Evolutionary conservation across 2,888 invertebrate species (phyloP), one percentile per base, ranked within the genome.

Genomic region (Chromoteleia sp.): DNA sequence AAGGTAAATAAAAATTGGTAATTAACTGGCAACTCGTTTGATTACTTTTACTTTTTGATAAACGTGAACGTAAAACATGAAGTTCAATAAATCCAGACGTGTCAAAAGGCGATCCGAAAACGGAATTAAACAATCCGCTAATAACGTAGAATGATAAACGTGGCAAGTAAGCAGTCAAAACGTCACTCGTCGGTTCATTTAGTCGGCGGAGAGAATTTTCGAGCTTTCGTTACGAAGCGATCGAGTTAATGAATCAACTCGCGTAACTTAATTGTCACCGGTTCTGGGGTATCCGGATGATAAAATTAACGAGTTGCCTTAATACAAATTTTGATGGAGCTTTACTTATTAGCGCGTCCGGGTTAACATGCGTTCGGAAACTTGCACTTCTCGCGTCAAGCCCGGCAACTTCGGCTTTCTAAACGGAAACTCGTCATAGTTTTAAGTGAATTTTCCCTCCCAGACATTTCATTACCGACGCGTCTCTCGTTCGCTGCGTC

Each of bases 241-340:
- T 52, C 29, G 56, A 61, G 29, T 61, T 50, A 56, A 33, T 68
- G 54, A 52, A 61, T 61, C 41, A 39, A 33, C 36, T 56, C 25
- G 39, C 39, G 14, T 33, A 68, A 82, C 73, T 82, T 75, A 45
- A 83, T 83, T 77, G 70, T 67, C 71, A 78, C 74, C 65, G 52
- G 21, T 36, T 68, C 29, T 17, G 33, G 29, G 61, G 30, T 48
- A 14, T 41, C 17, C 15, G 63, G 33, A 21, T 61, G 65, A 81
- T 76, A 79, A 58, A 77, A 83, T 81, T 71, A 76, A 76, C 50
- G 68, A 70, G 45, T 67, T 75, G 43, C 58, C 67, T 36, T 76
- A 39, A 80, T 67, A 74, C 30, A 19, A 50, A 68, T 58, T 45
- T 45, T 56, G 58, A 48, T 63, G 33, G 52, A 41, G 36, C 33